phyloP scores from a whole-genome alignment of 2,797 vertebrate species.

The Bradypus variegatus region DNA sequence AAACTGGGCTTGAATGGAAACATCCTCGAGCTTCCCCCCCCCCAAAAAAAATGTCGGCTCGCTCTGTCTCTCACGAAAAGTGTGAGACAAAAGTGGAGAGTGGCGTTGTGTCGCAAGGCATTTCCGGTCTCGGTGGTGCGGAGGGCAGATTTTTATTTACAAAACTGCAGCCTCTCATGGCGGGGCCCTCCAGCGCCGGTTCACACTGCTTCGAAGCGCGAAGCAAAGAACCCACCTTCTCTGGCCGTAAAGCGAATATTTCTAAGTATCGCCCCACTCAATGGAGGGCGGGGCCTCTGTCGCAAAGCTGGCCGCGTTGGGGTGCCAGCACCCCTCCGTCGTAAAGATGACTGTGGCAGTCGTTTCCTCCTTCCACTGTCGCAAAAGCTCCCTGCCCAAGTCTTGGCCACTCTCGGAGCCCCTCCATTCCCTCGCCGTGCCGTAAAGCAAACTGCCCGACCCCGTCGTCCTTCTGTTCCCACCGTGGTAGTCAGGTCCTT shows the following conservation, averaged over 20 bases:
- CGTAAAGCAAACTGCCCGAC: conserved; percentile 57
- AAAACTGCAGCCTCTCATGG: not conserved
- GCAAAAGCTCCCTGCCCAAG: conserved; percentile 39
- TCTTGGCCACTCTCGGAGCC: not conserved
- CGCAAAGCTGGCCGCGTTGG: conserved; percentile 28
- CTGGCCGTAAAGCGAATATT: conserved; percentile 1
- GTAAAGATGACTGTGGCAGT: conserved; percentile 40
- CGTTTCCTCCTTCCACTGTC: conserved; percentile 41
- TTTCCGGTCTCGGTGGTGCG: not conserved
- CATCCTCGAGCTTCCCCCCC: not conserved
- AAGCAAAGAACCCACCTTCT: accelerated
- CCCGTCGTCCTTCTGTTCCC: conserved; percentile 39
- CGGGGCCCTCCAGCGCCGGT: not conserved
- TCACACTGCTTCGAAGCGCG: no score
- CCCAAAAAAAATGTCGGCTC: not conserved
- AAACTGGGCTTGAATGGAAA: not conserved
- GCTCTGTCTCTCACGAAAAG: not conserved
- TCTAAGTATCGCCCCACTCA: not conserved
- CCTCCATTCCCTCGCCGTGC: conserved; percentile 11
- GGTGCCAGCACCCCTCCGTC: conserved; percentile 9
- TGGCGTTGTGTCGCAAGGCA: not conserved
- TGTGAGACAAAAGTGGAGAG: not conserved
- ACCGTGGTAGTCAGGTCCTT: not conserved
- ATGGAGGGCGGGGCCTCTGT: not conserved
- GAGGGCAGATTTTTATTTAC: not conserved